phyloP scores from a whole-genome alignment of 2,797 vertebrate genomes.

The Hydrophis major region DNA sequence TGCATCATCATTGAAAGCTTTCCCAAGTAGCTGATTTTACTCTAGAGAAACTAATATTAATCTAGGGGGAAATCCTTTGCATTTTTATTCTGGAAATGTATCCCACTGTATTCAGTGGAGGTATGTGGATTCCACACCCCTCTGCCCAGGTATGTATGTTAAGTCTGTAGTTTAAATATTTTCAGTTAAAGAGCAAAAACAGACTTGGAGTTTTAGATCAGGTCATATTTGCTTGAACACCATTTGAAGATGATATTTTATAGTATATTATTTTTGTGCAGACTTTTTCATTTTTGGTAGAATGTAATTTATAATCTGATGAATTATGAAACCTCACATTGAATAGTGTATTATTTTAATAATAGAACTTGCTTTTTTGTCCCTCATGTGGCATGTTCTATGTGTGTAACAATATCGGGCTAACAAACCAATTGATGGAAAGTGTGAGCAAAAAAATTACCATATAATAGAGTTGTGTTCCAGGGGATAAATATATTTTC shows the following conservation, averaged over 20 bases:
- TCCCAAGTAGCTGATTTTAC: slow-evolving; percentile 28
- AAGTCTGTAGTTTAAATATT: not conserved
- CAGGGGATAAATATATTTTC: not conserved
- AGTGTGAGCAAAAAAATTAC: not conserved
- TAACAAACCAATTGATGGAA: not conserved
- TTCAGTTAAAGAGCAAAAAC: not conserved
- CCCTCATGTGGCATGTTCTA: not conserved
- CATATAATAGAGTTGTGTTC: not conserved
- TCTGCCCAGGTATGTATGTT: not conserved
- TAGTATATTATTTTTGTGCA: not conserved
- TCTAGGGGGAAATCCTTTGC: not conserved
- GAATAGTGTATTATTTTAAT: not conserved
- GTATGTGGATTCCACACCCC: not conserved
- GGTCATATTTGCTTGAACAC: not conserved
- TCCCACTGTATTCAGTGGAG: not conserved
- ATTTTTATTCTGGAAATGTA: not conserved
- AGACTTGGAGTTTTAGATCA: not conserved
- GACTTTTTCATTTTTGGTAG: not conserved
- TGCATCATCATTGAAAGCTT: slow-evolving; percentile 34
- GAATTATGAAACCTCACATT: not conserved
- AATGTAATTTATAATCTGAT: not conserved
- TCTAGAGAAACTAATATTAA: not conserved
- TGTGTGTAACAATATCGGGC: not conserved
- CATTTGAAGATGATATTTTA: not conserved
- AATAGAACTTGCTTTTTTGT: not conserved